These are phyloP conservation scores for Uria lomvia DNA, from an alignment of 2,113 vertebrate genomes.

Conservation along the genomic window DNA sequence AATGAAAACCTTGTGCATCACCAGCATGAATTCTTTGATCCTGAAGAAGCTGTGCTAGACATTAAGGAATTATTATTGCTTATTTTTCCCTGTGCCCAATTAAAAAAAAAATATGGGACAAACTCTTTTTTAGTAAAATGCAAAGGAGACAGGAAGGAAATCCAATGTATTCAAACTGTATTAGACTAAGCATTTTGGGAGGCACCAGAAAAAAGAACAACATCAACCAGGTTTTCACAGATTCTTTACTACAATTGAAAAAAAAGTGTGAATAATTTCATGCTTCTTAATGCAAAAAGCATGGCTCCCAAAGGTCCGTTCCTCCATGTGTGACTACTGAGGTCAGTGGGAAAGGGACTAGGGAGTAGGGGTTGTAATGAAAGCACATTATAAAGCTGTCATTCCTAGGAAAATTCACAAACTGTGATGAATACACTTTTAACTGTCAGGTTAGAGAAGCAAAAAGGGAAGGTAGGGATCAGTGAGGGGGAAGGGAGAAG, in stretches of 20 bases:
- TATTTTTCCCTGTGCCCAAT: neutral
- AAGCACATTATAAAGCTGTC: constrained; percentile 24
- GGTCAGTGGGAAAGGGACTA: neutral
- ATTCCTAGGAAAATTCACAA: constrained; percentile 30
- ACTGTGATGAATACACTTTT: constrained; percentile 25
- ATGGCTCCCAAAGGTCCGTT: neutral
- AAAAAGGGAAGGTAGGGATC: constrained; percentile 1
- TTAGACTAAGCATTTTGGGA: neutral
- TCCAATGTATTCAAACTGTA: neutral
- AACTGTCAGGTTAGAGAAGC: constrained; percentile 7
- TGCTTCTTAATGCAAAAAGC: constrained; percentile 38
- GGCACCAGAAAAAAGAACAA: constrained; percentile 21
- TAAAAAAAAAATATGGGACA: neutral
- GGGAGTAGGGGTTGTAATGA: neutral
- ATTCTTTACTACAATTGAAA: neutral
- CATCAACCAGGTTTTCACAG: neutral
- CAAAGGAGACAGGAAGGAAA: neutral
- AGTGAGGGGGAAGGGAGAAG: neutral
- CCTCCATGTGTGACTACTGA: neutral
- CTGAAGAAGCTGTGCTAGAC: neutral
- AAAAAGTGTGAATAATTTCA: neutral
- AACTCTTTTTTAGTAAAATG: neutral
- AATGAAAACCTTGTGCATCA: neutral
- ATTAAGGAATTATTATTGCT: neutral
- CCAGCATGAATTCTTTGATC: constrained; percentile 7